Percentiles rank a stretch among this genome's conserved stretches.
Evolutionary conservation across 1,140 invertebrate species (phyloP).

Genomic region (Kradibia gibbosae): DNA sequence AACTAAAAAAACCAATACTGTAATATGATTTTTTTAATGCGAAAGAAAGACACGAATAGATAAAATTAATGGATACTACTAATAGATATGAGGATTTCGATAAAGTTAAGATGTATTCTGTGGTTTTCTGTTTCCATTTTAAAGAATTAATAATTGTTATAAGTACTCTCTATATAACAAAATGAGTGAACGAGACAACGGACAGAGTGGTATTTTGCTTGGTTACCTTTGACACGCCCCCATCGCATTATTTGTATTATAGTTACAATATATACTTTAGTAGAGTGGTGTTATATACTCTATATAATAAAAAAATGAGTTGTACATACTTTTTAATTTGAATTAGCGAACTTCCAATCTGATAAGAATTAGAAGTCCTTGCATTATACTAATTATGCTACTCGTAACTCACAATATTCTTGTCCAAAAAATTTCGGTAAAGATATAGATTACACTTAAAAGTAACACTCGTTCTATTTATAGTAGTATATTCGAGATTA

Average conservation of each 20-base stretch:
- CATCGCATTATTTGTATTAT: conserved; percentile 36
- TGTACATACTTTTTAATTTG: neutral
- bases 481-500: neutral
- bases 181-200: no score
- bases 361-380: conserved; percentile 12
- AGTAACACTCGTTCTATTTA: neutral
- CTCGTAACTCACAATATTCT: neutral
- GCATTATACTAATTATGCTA: neutral
- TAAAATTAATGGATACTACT: conserved; percentile 67
- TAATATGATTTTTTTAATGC: conserved; percentile 43
- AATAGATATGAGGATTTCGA: conserved; percentile 64
- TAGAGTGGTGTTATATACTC: neutral
- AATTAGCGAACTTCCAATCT: neutral
- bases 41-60: conserved; percentile 61
- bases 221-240: conserved; percentile 25
- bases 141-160: conserved; percentile 41
- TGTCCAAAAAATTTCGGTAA: neutral
- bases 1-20: conserved; percentile 42
- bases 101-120: conserved; percentile 50
- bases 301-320: neutral
- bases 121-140: conserved; percentile 48
- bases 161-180: neutral
- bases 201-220: neutral
- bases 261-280: conserved; percentile 6
- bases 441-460: neutral